Evolutionary conservation across 1,140 invertebrate genomes (phyloP), one percentile per base, ranked within the genome.

Genomic region (Sycobia sp.): DNA sequence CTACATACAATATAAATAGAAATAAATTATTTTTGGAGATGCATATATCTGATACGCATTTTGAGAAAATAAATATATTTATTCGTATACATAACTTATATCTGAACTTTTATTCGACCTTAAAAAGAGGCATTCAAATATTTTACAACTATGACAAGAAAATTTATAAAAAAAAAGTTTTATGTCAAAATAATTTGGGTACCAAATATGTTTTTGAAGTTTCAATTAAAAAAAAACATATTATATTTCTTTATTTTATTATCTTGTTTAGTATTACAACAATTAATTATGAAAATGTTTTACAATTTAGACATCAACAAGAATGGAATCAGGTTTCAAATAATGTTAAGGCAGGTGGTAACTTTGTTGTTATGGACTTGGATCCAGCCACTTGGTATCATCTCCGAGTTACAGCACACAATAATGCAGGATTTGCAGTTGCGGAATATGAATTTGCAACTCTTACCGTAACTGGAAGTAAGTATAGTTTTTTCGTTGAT

Each of bases 361-460:
- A 95, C 76, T 95, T 94, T 73, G 91, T 95, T 7, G 91, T 97
- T 32, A 83, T 94, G 62, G 95, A 97, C 75, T 81, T 98, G 66
- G 92, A 94, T 71, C 93, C 95, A 0, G 95, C 93, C 10, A 95
- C 89, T 20, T 96, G 94, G 92, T 97, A 97, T 76, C 89, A 93
- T 66, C 81, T 95, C 13, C 86, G 91, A 32, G 94, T 98, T 18
- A 96, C 94, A 3, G 95, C 95, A 20, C 93, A 97, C 80, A 98
- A 97, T 75, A 96, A 96, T 73, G 95, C 95, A 53, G 96, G 95
- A 41, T 95, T 95, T 68, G 93, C 94, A 22, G 93, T 96, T 32
- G 92, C 92, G 46, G 91, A 96, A 86, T 93, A 95, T 73, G 93
- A 95, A 83, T 97, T 97, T 79, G 94, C 93, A 16, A 98, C 96